These are phyloP conservation scores for Oxyruncus cristatus DNA, from an alignment of 2,113 vertebrate genomes.

Conservation along the genomic window DNA sequence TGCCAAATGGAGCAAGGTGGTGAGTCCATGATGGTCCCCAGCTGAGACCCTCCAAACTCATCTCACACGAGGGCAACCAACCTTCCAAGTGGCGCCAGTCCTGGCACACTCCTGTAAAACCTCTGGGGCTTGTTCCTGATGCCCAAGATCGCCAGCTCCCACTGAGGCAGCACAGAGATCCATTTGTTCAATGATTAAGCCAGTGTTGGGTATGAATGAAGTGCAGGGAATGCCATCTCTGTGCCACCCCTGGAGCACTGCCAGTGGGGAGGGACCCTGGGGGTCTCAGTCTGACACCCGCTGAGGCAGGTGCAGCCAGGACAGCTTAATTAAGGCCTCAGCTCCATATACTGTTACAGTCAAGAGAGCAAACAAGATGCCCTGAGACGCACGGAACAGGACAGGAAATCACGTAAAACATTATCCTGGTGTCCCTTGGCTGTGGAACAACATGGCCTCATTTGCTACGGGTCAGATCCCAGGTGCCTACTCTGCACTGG, in stretches of 20 bases:
- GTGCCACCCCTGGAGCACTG: background rate
- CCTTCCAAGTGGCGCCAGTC: accelerated
- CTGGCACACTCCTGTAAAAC: background rate
- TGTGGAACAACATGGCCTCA: background rate
- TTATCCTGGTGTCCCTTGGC: background rate
- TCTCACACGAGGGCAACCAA: background rate
- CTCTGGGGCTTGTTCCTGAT: background rate
- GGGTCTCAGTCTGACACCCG: background rate
- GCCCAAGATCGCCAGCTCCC: background rate
- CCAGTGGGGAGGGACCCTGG: accelerated
- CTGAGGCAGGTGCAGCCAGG: background rate
- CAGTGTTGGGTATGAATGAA: background rate
- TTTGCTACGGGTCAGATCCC: background rate
- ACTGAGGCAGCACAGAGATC: background rate
- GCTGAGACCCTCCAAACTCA: background rate
- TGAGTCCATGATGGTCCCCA: background rate
- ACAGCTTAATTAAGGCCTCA: background rate
- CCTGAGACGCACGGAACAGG: background rate
- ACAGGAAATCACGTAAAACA: background rate
- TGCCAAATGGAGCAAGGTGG: background rate
- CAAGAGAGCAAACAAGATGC: background rate
- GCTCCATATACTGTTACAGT: background rate
- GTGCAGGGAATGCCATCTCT: background rate
- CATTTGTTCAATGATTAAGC: accelerated
- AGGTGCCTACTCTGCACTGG: accelerated